These are phyloP conservation scores for Vannuccia rotundouncinata DNA, from an alignment of 2,888 invertebrate genomes.

Conservation along the genomic window DNA sequence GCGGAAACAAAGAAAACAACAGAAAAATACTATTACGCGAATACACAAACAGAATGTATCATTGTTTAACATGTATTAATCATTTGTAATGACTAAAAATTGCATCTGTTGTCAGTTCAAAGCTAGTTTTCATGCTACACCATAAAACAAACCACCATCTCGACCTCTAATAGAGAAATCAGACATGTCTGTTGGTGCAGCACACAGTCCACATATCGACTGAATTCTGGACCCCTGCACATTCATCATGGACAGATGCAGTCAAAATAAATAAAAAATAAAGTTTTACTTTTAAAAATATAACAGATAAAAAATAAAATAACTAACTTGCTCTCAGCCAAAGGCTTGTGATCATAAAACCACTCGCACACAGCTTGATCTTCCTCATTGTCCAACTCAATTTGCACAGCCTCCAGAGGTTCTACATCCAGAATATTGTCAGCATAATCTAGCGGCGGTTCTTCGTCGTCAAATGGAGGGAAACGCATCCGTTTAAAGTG, in stretches of 20 bases:
- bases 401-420: slow-evolving; percentile 95
- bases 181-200: background rate
- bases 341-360: slow-evolving; percentile 96
- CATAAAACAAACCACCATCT: slow-evolving; percentile 14
- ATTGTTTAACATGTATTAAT: background rate
- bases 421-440: slow-evolving; percentile 98
- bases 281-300: background rate
- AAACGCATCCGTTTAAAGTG: slow-evolving; percentile 99
- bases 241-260: no score
- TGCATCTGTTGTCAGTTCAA: slow-evolving; percentile 14
- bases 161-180: background rate
- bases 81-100: no score
- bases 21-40: slow-evolving; percentile 34
- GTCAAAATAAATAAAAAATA: no score
- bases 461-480: slow-evolving; percentile 99
- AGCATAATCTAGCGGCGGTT: slow-evolving; percentile 96
- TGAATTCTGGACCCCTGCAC: slow-evolving; percentile 39
- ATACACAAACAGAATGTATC: background rate
- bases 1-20: no score
- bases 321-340: slow-evolving; percentile 71
- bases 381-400: slow-evolving; percentile 90
- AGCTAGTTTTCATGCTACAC: slow-evolving; percentile 11
- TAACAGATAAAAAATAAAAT: slow-evolving; percentile 53
- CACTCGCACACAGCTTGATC: slow-evolving; percentile 69
- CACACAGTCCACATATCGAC: slow-evolving; percentile 30